A percentile compares a stretch with the other conserved stretches of the same genome.
Evolutionary conservation across 2,797 vertebrate genomes (phyloP).

Genomic region (Somateria mollissima): DNA sequence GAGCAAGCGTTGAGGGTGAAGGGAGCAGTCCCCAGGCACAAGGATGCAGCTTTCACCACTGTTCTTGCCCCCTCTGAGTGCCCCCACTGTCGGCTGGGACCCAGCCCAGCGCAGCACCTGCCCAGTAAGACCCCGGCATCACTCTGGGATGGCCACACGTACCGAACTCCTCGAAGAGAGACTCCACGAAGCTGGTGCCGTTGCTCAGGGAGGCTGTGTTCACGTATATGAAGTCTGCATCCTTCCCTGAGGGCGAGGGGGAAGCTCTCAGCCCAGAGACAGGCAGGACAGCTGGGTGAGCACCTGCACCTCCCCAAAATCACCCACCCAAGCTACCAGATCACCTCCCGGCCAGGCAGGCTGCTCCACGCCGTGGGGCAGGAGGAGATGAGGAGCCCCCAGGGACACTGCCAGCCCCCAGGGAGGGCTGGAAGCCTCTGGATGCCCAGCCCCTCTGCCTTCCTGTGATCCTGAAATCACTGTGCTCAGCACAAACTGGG

Average conservation of each 20-base stretch:
- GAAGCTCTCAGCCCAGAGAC: background rate
- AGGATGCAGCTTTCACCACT: background rate
- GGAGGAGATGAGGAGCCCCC: background rate
- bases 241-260: conserved; percentile 82
- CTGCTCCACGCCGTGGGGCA: rapidly evolving
- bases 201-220: conserved; percentile 93
- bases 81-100: background rate
- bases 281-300: background rate
- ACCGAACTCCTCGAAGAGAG: conserved; percentile 97
- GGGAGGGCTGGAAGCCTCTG: background rate
- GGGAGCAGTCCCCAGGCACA: background rate
- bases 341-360: background rate
- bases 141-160: background rate
- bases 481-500: background rate
- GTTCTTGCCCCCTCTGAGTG: background rate
- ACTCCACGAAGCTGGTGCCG: conserved; percentile 98
- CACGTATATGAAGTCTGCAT: conserved; percentile 90
- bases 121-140: rapidly evolving
- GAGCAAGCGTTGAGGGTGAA: background rate
- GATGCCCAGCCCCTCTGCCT: background rate
- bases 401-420: rapidly evolving
- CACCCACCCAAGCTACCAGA: background rate
- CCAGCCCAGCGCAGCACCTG: background rate
- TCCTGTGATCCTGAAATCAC: conserved; percentile 25
- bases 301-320: background rate